Base-by-base conservation (phyloP, 2,888 invertebrate species). In the Dynastes grantii region DNA sequence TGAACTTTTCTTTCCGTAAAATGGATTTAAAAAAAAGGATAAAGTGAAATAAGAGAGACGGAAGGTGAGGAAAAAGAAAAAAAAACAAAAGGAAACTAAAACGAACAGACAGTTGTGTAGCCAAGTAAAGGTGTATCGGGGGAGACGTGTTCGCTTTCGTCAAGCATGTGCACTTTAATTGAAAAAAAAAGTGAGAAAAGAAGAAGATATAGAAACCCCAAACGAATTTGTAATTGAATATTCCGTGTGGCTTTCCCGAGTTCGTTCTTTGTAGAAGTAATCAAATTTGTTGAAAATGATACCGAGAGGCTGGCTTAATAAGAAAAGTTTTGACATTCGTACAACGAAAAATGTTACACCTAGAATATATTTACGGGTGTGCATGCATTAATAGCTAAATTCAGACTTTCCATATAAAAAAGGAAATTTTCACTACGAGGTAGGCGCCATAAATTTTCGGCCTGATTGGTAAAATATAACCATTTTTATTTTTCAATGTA, bases 81-180 rank as follows among this genome's bases (percentile, higher is more conserved):
- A 8, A 45, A 45, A 45, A 45, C 11, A 45, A 45, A 45, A 45
- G 8, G 45, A 8, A 45, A 45, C 45, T 45, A 11, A 11, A 45
- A 45, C 8, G 45, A 45, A 45, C 45, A 45, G 45, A 45, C 45
- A 45, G 45, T 2, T 32, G 5, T 37, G 32, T 45, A 45, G 1
- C 45, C 8, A 8, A 45, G 45, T 45, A 8, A 45, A 45, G 11
- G 2, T 45, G 45, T 45, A 11, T 5, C 45, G 45, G 11, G 11
- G 11, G 45, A 11, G 45, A 64, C 6, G 32, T 64, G 64, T 32
- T 32, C 32, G 45, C 45, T 45, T 9, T n/a, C 64, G 29, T 63
- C 32, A 32, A 64, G 64, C 29, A 64, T 64, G 64, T 37, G 32
- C n/a, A 32, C 64, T 64, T 64, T 64, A 64, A 64, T 64, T 64